These are phyloP conservation scores for Aphelenchoides fujianensis DNA, from an alignment of 1,140 invertebrate species.

Conservation along the genomic window DNA sequence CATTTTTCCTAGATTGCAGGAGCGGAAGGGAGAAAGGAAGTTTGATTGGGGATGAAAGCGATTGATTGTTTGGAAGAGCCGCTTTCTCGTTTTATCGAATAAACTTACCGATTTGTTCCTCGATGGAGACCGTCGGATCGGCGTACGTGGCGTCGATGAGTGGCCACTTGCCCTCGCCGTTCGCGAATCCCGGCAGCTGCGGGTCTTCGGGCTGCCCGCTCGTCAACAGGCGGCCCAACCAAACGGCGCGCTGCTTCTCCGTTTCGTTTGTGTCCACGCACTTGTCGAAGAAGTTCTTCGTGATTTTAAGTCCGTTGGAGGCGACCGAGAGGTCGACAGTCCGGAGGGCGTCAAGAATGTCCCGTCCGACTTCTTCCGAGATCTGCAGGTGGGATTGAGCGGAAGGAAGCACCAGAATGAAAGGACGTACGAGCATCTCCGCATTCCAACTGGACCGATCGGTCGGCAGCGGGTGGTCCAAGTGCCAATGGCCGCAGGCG, in stretches of 20 bases:
- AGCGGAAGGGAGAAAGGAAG: no score
- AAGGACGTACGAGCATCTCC: no score
- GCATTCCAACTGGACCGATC: no score
- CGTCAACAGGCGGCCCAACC: neutral
- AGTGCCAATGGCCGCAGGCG: constrained; percentile 53
- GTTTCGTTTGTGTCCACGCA: neutral
- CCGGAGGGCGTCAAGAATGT: neutral
- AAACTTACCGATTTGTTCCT: no score
- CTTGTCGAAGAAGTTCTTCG: neutral
- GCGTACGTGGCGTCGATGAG: neutral
- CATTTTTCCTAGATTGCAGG: no score
- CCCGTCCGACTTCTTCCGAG: constrained; percentile 1
- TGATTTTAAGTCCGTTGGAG: neutral
- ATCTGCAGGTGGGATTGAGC: neutral
- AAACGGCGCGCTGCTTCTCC: neutral
- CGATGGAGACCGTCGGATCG: neutral
- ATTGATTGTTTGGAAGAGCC: no score
- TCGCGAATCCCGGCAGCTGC: neutral
- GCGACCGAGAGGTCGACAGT: neutral
- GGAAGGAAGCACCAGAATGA: no score
- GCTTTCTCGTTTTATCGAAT: no score
- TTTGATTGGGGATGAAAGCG: no score
- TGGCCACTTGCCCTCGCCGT: constrained; percentile 8
- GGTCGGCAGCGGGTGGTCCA: neutral
- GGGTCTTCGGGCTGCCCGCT: constrained; percentile 1